Evolutionary conservation across 2,797 vertebrate genomes (phyloP).

Genomic region (Arvicola amphibius): DNA sequence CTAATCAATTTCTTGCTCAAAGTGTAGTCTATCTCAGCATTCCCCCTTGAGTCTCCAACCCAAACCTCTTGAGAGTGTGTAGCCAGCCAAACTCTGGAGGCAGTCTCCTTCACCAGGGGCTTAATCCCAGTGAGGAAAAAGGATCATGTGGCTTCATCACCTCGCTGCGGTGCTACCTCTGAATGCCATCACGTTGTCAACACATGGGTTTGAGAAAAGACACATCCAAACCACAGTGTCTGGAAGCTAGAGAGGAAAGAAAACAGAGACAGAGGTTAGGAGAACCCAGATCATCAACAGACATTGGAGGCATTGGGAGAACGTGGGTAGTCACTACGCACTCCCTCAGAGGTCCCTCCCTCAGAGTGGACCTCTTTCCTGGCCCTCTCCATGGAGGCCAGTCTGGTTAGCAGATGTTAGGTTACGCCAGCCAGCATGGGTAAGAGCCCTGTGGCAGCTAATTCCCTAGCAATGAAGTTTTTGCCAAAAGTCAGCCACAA

Average conservation of each 20-base stretch:
- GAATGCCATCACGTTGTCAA: background rate
- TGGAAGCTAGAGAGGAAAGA: background rate
- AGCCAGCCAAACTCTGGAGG: background rate
- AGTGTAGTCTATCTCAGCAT: background rate
- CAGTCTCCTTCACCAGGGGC: background rate
- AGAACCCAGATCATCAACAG: background rate
- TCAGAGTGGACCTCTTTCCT: background rate
- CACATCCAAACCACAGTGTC: background rate
- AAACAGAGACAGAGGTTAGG: background rate
- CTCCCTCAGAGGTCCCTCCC: background rate
- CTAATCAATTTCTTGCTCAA: background rate
- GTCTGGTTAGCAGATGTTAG: background rate
- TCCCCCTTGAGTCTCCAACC: background rate
- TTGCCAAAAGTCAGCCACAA: background rate
- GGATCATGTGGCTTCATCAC: background rate
- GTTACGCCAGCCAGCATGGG: too few relatives aligned
- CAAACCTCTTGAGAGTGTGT: background rate
- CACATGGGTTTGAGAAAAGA: background rate
- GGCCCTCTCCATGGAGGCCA: background rate
- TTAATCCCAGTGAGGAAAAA: background rate
- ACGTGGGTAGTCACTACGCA: too few relatives aligned
- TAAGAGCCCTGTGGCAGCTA: fast-evolving
- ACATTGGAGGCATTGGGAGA: too few relatives aligned
- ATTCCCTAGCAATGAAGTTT: fast-evolving
- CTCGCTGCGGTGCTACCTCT: background rate